Conservation (phyloP, 2,113 vertebrate species). For the Hyperopisus bebe region DNA sequence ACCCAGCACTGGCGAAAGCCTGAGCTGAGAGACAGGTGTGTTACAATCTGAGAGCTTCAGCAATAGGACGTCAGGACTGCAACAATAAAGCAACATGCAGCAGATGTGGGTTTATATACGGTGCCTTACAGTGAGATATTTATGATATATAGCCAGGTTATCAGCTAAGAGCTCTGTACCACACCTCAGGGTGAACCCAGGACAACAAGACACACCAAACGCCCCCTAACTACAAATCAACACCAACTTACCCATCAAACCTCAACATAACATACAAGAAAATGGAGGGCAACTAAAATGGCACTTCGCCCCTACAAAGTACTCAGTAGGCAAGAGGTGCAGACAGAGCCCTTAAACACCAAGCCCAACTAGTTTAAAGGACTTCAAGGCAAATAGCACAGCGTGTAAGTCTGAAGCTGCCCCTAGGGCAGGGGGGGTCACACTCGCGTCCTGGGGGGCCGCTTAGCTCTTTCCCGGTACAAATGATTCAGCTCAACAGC, state of each 20-base stretch:
- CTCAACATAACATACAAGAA: neutral
- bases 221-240: neutral
- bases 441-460: neutral
- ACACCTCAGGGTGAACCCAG: neutral
- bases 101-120: neutral
- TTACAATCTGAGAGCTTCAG: neutral
- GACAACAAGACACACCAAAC: neutral
- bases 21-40: neutral
- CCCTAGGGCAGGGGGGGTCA: neutral
- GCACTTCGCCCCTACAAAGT: neutral
- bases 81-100: neutral
- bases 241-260: neutral
- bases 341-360: neutral
- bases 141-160: neutral
- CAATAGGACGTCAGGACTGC: neutral
- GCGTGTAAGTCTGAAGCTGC: neutral
- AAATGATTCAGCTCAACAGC: neutral
- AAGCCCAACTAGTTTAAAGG: neutral
- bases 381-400: neutral
- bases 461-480: neutral
- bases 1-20: neutral
- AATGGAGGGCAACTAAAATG: neutral
- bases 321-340: neutral
- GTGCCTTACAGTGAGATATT: neutral
- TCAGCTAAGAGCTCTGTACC: neutral